These are phyloP conservation scores for Plemyria rubiginata DNA, from an alignment of 2,888 invertebrate genomes.

Conservation along the genomic window DNA sequence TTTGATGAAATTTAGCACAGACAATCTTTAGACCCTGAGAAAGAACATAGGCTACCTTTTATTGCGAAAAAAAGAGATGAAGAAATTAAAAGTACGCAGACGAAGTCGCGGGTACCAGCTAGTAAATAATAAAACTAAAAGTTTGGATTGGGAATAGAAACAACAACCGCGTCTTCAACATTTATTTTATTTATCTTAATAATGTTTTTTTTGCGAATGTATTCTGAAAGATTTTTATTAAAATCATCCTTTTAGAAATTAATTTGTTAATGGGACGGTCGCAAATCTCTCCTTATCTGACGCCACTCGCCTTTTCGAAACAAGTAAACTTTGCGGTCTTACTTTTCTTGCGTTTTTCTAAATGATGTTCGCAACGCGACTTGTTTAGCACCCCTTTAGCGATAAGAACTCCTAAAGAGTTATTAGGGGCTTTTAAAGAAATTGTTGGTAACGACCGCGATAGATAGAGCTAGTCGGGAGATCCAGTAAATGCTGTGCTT, in stretches of 20 bases:
- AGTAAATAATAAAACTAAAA: background rate
- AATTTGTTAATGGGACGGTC: slow-evolving; percentile 80
- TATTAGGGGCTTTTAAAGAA: slow-evolving; percentile 79
- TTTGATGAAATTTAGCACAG: no score
- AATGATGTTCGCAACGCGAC: slow-evolving; percentile 73
- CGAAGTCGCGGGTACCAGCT: no score
- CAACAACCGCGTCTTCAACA: background rate
- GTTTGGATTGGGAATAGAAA: background rate
- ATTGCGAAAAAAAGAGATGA: no score
- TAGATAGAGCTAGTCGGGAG: background rate
- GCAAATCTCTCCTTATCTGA: slow-evolving; percentile 81
- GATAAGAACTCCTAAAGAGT: slow-evolving; percentile 79
- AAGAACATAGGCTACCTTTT: no score
- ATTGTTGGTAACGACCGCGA: slow-evolving; percentile 34
- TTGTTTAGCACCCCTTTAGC: slow-evolving; percentile 76
- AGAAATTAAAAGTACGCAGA: no score
- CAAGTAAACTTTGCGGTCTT: slow-evolving; percentile 73
- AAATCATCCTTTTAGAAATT: slow-evolving; percentile 1
- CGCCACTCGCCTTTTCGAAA: slow-evolving; percentile 78
- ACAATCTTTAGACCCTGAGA: no score
- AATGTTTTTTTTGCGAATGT: background rate
- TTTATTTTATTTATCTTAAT: background rate
- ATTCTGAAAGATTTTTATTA: background rate
- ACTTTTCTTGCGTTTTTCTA: slow-evolving; percentile 60
- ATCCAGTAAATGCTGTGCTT: background rate